Percentiles rank a stretch among this genome's conserved stretches.
Conservation (phyloP, 2,888 invertebrate genomes). For the Eilema depressum region DNA sequence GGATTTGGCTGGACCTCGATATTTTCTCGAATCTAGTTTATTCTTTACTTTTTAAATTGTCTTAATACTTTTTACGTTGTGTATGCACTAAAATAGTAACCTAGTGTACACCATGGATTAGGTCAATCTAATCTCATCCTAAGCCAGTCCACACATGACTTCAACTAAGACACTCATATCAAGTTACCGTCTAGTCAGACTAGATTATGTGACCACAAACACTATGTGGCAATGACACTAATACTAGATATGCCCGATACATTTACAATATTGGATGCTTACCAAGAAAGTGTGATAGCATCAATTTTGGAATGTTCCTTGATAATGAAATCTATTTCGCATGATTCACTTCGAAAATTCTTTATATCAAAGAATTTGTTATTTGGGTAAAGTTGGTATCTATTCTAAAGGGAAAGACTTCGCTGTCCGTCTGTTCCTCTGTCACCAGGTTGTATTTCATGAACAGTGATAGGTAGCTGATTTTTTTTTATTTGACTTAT, state of each 20-base stretch:
- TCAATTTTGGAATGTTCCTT: neutral
- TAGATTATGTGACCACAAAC: constrained; percentile 76
- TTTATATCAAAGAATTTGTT: too few relatives aligned
- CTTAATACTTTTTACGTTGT: too few relatives aligned
- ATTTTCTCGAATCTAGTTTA: too few relatives aligned
- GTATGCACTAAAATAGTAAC: neutral
- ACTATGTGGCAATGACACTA: constrained; percentile 80
- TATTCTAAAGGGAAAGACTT: too few relatives aligned
- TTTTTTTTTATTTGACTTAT: too few relatives aligned
- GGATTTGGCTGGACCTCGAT: too few relatives aligned
- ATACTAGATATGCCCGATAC: constrained; percentile 60
- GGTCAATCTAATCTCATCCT: constrained; percentile 42
- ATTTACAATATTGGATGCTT: constrained; percentile 40
- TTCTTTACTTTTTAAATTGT: neutral
- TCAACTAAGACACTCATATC: constrained; percentile 63
- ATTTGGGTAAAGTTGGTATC: too few relatives aligned
- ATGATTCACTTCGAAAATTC: too few relatives aligned
- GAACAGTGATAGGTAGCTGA: too few relatives aligned
- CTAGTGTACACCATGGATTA: constrained; percentile 11
- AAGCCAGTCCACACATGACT: constrained; percentile 45
- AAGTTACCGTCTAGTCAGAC: constrained; percentile 70
- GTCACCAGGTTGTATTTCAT: too few relatives aligned
- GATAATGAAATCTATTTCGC: neutral
- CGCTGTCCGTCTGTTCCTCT: too few relatives aligned
- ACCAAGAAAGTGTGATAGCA: constrained; percentile 20